Base-by-base conservation (phyloP, 2,113 vertebrate species). In the Nicator chloris region DNA sequence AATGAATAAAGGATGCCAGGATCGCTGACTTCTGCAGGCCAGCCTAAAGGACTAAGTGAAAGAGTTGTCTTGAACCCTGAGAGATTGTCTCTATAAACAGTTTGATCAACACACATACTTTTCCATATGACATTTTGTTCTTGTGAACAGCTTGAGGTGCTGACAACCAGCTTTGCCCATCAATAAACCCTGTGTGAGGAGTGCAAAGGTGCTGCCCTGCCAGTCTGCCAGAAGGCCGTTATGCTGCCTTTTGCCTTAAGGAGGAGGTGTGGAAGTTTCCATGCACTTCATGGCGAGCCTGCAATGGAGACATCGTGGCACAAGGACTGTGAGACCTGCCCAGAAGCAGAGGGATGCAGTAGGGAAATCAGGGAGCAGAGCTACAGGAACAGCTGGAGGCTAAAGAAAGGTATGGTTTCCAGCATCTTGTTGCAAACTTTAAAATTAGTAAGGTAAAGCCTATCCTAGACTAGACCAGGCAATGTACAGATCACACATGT, bases 301-400 rank as follows among this genome's bases (percentile, higher is more conserved):
- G 40, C 2, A 7, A 9, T n/a, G 35, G 40, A 65, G 45, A 26
- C 1, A 1, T 28, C 0, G 7, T 61, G 73, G 59, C n/a, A 60
- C 35, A 78, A 73, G 51, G 54, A 33, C 23, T 10, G 3, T 9
- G 21, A 54, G 57, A 37, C 15, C 47, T 73, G 24, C 31, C 24
- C 42, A 35, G 75, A 33, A 63, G 44, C 30, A 49, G 47, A 19
- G 23, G 26, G 31, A 33, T 18, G 2, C 68, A 23, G 33, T 3
- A 3, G 15, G 5, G 5, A 18, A 33, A 11, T 47, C 8, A 3
- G 31, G 53, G 45, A 87, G 26, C 15, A 47, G n/a, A 61, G 42
- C 14, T 89, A 50, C 8, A 39, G 49, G 65, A 69, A 28, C 20
- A 68, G 40, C 24, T 70, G 61, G 18, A 64, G 35, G 10, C 22